These are phyloP conservation scores for Oryzias dopingdopingensis DNA, from an alignment of 2,797 vertebrate genomes.

Conservation along the genomic window DNA sequence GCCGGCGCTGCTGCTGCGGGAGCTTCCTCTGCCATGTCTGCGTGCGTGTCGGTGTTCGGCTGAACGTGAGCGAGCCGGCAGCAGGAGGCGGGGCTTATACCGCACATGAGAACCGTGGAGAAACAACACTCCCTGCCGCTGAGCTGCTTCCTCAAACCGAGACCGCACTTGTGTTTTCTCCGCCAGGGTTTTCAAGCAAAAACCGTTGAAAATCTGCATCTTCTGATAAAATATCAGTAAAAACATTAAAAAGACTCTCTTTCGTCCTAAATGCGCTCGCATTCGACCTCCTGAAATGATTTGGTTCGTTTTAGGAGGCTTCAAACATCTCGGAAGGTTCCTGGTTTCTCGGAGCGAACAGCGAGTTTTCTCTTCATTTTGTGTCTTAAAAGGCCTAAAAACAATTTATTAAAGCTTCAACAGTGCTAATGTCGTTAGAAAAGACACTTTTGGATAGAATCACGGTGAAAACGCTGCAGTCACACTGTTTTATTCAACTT, in stretches of 20 bases:
- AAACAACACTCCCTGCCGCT: conserved; percentile 5
- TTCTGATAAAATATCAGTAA: accelerated
- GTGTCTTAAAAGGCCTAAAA: conserved; percentile 5
- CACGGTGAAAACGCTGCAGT: neutral
- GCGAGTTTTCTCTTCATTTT: conserved; percentile 15
- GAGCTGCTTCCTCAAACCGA: neutral
- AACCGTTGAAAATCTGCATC: accelerated
- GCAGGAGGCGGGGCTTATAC: conserved; percentile 24
- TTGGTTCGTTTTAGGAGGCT: neutral
- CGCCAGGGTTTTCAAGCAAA: neutral
- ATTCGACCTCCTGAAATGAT: neutral
- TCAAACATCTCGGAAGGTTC: conserved; percentile 2
- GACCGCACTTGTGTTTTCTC: conserved; percentile 31
- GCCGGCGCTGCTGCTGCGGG: conserved; percentile 18
- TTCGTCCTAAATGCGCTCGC: neutral
- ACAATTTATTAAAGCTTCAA: neutral
- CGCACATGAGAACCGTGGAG: conserved; percentile 30
- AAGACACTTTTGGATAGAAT: neutral
- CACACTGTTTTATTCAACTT: neutral
- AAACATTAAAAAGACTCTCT: neutral
- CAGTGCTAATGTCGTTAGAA: neutral
- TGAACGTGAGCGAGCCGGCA: accelerated
- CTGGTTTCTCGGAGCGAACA: neutral
- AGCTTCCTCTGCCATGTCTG: conserved; percentile 22
- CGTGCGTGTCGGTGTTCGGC: neutral